Conservation (phyloP, 2,113 vertebrate genomes). For the Varanus komodoensis region DNA sequence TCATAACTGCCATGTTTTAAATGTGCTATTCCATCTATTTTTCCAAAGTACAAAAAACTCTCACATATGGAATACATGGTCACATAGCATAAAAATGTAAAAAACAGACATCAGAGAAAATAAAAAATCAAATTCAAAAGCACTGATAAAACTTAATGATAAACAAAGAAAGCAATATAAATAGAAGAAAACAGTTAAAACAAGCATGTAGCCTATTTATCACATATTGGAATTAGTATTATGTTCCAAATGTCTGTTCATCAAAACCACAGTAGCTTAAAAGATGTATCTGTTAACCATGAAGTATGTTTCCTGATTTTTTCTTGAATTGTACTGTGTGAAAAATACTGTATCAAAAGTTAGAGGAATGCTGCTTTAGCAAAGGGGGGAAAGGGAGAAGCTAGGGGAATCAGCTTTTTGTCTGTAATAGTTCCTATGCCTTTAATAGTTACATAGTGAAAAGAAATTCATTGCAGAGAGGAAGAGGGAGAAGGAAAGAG, state of each 20-base stretch:
- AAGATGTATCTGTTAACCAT: not conserved
- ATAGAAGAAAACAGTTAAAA: too few species aligned
- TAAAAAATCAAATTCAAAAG: not conserved
- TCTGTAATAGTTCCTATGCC: not conserved
- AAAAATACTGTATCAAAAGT: not conserved
- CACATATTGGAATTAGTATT: not conserved
- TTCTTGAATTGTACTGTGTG: not conserved
- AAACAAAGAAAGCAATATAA: not conserved
- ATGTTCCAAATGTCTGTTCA: not conserved
- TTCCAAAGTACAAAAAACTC: not conserved
- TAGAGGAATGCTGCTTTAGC: not conserved
- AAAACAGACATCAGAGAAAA: not conserved
- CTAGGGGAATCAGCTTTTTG: not conserved
- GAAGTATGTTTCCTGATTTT: not conserved
- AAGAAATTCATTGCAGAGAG: not conserved
- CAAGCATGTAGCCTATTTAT: not conserved
- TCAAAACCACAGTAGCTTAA: not conserved
- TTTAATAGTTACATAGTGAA: not conserved
- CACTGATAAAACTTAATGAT: not conserved
- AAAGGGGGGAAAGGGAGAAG: not conserved
- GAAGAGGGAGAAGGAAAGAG: not conserved
- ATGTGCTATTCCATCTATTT: not conserved
- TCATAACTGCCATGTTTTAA: not conserved
- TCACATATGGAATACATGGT: not conserved
- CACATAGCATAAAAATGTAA: not conserved